Evolutionary conservation across 1,140 invertebrate species (phyloP).

Genomic region (Cyphomyrmex costatus): DNA sequence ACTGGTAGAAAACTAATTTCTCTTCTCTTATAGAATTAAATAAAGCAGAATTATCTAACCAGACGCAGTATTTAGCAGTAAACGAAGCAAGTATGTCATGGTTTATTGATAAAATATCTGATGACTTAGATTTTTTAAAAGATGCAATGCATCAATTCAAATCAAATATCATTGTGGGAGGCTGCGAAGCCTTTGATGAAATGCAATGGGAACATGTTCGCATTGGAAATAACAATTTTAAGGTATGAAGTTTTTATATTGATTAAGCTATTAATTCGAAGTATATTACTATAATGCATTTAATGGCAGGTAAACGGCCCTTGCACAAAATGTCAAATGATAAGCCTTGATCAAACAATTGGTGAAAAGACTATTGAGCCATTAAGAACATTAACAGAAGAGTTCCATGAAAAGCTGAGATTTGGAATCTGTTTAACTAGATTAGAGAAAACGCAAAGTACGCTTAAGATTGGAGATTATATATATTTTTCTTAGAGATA

Average conservation of each 20-base stretch:
- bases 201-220: conserved; percentile 89
- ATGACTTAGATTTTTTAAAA: conserved; percentile 86
- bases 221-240: conserved; percentile 91
- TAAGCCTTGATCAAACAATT: conserved; percentile 95
- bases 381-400: conserved; percentile 91
- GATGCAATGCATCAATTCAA: conserved; percentile 90
- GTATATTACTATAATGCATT: conserved; percentile 9
- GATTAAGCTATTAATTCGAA: neutral
- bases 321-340: conserved; percentile 97
- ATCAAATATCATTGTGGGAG: conserved; percentile 90
- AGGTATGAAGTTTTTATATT: conserved; percentile 85
- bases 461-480: conserved; percentile 80
- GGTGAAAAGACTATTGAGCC: conserved; percentile 94
- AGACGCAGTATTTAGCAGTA: conserved; percentile 95
- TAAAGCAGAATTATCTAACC: conserved; percentile 90
- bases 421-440: conserved; percentile 92
- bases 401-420: conserved; percentile 91
- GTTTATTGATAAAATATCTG: conserved; percentile 89
- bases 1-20: neutral
- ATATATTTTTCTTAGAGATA: conserved; percentile 55
- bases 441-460: conserved; percentile 61
- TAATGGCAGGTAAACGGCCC: conserved; percentile 89
- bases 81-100: conserved; percentile 92
- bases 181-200: conserved; percentile 91
- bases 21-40: conserved; percentile 75